Base-by-base conservation (phyloP, 2,888 invertebrate species). In the Xylota segnis region DNA sequence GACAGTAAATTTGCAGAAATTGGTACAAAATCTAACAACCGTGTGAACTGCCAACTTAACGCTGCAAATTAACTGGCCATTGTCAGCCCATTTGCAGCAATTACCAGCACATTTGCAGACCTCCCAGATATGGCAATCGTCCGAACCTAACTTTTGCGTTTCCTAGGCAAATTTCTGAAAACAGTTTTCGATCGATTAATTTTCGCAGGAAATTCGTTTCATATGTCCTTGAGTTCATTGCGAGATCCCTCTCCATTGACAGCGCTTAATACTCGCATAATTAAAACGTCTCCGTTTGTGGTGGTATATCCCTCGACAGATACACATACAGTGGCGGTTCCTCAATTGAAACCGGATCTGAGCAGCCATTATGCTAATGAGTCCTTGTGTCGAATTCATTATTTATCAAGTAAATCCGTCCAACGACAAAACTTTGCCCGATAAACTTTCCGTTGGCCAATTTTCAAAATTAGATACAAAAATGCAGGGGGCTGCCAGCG, bases 321-420 rank as follows among this genome's bases (percentile, higher is more conserved):
- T 10, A 34, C 9, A 34, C 23, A 23, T 23, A 10, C 10, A 32
- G 4, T 5, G 0, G 32, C 6, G 45, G 18, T 9, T 12, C 14
- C 16, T 58, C 50, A 50, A 76, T 23, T 29, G 0, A 14, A 58
- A 59, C 29, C n/a, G 9, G 27, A 54, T 65, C 16, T 37, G 9
- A 5, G 37, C 10, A 43, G 18, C 34, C 59, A 68, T 77, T 77
- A 59, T 32, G 10, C 16, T 61, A 59, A 68, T 77, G 32, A 29
- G 23, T 14, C 40, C 34, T 59, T 18, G 68, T 45, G 34, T 40
- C 40, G 40, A 76, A 76, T 76, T 58, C 18, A 59, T 66, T 75
- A 56, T 47, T 75, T 63, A 54, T 37, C 9, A 59, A 68, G 14
- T 59, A n/a, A 58, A 68, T 43, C 14, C 32, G 10, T 61, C n/a